Percentiles rank a stretch among this genome's conserved stretches.
These are phyloP conservation scores for Limnothrissa miodon DNA, from an alignment of 2,113 vertebrate genomes.

Conservation along the genomic window DNA sequence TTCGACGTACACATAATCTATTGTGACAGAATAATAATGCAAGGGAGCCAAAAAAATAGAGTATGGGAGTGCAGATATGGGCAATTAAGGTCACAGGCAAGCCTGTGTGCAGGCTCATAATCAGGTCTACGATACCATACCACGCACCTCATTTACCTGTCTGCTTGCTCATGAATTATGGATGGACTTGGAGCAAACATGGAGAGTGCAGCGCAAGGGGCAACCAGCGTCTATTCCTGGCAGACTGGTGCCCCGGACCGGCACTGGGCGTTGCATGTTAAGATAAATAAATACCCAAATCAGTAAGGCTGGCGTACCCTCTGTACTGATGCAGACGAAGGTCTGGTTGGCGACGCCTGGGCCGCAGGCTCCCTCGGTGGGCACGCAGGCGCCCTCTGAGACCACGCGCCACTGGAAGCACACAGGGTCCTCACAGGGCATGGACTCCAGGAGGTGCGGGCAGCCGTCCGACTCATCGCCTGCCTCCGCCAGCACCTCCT, in stretches of 20 bases:
- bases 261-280: neutral
- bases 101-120: constrained; percentile 59
- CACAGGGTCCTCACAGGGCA: constrained; percentile 84
- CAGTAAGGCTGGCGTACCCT: constrained; percentile 68
- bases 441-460: constrained; percentile 81
- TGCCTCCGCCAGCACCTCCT: constrained; percentile 72
- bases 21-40: constrained; percentile 70
- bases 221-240: neutral
- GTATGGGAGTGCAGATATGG: constrained; percentile 59
- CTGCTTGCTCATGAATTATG: constrained; percentile 55
- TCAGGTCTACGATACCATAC: constrained; percentile 53
- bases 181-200: constrained; percentile 46
- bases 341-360: constrained; percentile 72
- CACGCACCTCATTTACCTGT: constrained; percentile 49
- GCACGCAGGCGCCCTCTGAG: constrained; percentile 70
- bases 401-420: constrained; percentile 80
- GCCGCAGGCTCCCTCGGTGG: constrained; percentile 78
- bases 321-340: constrained; percentile 71
- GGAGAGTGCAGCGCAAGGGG: neutral
- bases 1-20: constrained; percentile 62
- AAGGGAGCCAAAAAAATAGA: constrained; percentile 52
- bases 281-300: neutral
- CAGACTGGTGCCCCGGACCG: neutral
- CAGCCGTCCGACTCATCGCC: constrained; percentile 66
- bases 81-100: constrained; percentile 57